phyloP scores from a whole-genome alignment of 37 sponge, comb jelly and placozoan species.

The Halichondria panicea region DNA sequence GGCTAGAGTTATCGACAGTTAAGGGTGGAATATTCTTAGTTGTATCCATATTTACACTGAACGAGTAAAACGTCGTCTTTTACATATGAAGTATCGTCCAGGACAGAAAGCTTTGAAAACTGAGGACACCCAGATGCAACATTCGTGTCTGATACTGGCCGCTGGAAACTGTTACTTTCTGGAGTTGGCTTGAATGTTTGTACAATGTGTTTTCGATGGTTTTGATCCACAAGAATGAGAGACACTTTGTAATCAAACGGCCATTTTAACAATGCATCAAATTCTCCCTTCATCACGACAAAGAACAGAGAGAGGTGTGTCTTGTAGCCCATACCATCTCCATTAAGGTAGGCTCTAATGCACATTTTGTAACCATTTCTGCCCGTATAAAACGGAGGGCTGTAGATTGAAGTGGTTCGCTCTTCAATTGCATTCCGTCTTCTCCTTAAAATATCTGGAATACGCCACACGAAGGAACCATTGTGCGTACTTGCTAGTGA shows the following conservation, averaged over 20 bases:
- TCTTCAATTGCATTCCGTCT: constrained; percentile 71
- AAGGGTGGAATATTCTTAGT: constrained; percentile 68
- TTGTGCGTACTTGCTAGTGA: constrained; percentile 79
- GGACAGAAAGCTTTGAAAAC: constrained; percentile 49
- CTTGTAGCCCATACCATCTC: constrained; percentile 81
- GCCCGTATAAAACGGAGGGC: constrained; percentile 83
- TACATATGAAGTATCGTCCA: constrained; percentile 59
- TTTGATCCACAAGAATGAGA: constrained; percentile 76
- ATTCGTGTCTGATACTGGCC: constrained; percentile 78
- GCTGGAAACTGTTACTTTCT: constrained; percentile 57
- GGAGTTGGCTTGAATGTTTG: constrained; percentile 77
- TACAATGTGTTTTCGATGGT: constrained; percentile 60
- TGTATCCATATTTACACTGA: no score
- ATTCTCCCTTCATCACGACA: constrained; percentile 89
- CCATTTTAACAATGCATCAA: constrained; percentile 81
- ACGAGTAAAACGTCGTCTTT: constrained; percentile 76
- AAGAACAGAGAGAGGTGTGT: constrained; percentile 82
- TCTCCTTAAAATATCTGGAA: constrained; percentile 72
- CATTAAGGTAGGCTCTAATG: constrained; percentile 78
- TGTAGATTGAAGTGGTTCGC: constrained; percentile 73
- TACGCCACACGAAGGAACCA: constrained; percentile 79
- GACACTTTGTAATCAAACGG: constrained; percentile 87
- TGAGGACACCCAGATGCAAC: constrained; percentile 78
- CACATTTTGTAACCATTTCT: constrained; percentile 92
- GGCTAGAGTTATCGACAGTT: no score